Evolutionary conservation across 2,113 vertebrate genomes (phyloP), one percentile per base, ranked within the genome.

Genomic region (Kryptolebias marmoratus): DNA sequence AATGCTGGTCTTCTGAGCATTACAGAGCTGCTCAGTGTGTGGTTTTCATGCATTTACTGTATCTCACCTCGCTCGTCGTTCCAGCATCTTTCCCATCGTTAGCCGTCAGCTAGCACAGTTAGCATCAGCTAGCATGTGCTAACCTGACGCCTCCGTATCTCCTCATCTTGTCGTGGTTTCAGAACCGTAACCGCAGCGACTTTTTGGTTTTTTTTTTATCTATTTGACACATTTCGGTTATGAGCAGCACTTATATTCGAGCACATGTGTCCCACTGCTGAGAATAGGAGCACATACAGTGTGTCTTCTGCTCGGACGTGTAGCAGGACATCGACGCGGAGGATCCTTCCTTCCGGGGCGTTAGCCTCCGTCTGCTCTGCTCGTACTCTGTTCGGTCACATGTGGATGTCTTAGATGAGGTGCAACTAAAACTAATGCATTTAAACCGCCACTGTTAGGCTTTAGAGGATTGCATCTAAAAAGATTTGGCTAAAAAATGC

Each of bases 331-430:
- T 60, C 77, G 50, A 52, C 36, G 3, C 0, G 63, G 87, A 80
- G 91, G 77, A 90, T 91, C 85, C 73, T 88, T 92, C 88, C 88
- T 88, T 92, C 88, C 88, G 79, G 73, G 69, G 60, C 5, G 8
- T 11, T 39, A 61, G 22, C 22, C 22, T 22, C 22, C 22, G 22
- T 22, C 22, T 22, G 22, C 22, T 22, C 22, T 22, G 22, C 22
- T 22, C 22, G 22, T 22, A 22, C 22, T 22, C 22, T 22, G 22
- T 22, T 22, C 22, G 22, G 22, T 22, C 22, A 22, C 22, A 22
- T 22, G 22, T 22, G 22, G 22, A 36, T 36, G 32, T 36, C 7
- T 36, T 36, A 36, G 7, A 36, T 3, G 7, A 36, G 32, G 32
- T 36, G 32, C 32, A 36, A 36, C 32, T 36, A 7, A 36, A 36